Evolutionary conservation across 2,888 invertebrate species (phyloP).

Genomic region (Ennomos quercinarius): DNA sequence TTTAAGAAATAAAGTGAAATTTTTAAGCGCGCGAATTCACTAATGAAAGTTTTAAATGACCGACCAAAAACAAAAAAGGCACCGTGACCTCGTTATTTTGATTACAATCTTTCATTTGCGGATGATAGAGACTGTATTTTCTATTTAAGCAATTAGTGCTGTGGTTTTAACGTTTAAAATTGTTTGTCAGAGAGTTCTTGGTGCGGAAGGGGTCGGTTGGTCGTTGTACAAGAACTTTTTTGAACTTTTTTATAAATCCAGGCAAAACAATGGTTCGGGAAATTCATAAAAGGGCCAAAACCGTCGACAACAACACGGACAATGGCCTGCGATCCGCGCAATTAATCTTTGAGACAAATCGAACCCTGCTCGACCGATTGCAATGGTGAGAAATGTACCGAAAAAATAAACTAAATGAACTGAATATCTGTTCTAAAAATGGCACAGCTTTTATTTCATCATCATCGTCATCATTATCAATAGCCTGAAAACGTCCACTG

Average conservation of each 20-base stretch:
- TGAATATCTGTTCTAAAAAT: too few species aligned
- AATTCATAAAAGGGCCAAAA: slow-evolving; percentile 75
- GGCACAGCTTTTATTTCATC: too few species aligned
- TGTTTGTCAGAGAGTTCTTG: slow-evolving; percentile 26
- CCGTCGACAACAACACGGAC: slow-evolving; percentile 72
- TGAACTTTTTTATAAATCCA: slow-evolving; percentile 71
- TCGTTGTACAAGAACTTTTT: slow-evolving; percentile 63
- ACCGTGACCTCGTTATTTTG: slow-evolving; percentile 77
- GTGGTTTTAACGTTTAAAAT: slow-evolving; percentile 44
- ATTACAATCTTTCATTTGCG: slow-evolving; percentile 62
- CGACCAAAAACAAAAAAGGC: slow-evolving; percentile 70
- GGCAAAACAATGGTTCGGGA: slow-evolving; percentile 76
- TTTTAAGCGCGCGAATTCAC: slow-evolving; percentile 75
- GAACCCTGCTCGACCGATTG: slow-evolving; percentile 57
- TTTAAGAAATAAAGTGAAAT: slow-evolving; percentile 71
- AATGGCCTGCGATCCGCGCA: slow-evolving; percentile 71
- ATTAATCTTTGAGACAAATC: slow-evolving; percentile 79
- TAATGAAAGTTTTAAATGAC: slow-evolving; percentile 83
- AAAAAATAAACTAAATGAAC: too few species aligned
- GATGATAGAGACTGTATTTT: slow-evolving; percentile 5
- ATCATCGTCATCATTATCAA: too few species aligned
- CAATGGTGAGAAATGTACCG: slow-evolving; percentile 41
- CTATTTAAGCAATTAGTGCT: slow-evolving; percentile 15
- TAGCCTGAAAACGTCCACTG: too few species aligned
- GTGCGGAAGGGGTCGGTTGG: slow-evolving; percentile 32